phyloP scores from a whole-genome alignment of 2,797 vertebrate genomes.

The Lophura swinhoii region DNA sequence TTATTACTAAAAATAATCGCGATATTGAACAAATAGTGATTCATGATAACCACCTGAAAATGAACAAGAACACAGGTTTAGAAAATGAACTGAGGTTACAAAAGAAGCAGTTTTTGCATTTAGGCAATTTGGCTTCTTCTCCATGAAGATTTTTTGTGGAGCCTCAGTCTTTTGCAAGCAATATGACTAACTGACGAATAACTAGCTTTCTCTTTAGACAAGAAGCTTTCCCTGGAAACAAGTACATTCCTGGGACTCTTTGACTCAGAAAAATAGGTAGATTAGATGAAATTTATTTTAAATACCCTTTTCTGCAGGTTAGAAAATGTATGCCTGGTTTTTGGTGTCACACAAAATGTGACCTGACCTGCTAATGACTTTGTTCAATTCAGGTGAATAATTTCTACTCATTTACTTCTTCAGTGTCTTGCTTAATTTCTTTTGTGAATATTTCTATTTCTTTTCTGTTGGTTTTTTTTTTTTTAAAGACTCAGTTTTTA shows the following conservation, averaged over 20 bases:
- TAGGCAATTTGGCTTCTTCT: background rate
- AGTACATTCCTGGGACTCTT: background rate
- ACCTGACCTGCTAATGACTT: background rate
- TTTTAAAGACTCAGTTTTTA: conserved; percentile 1
- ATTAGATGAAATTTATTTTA: background rate
- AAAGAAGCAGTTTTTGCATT: background rate
- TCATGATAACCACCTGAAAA: background rate
- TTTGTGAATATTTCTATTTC: background rate
- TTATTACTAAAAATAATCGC: background rate
- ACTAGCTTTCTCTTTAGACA: background rate
- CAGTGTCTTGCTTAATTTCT: conserved; percentile 34
- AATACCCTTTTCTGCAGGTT: background rate
- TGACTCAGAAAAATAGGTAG: background rate
- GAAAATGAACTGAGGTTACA: background rate
- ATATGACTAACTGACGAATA: background rate
- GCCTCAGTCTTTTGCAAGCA: background rate
- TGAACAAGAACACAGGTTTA: background rate
- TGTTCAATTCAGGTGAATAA: background rate
- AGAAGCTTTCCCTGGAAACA: background rate
- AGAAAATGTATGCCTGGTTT: background rate
- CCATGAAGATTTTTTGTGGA: no score
- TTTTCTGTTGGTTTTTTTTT: conserved; percentile 21
- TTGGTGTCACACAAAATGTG: background rate
- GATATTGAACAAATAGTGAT: background rate
- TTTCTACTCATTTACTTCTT: conserved; percentile 44